Evolutionary conservation across 2,797 vertebrate species (phyloP), one percentile per base, ranked within the genome.

Genomic region (Siniperca scherzeri): DNA sequence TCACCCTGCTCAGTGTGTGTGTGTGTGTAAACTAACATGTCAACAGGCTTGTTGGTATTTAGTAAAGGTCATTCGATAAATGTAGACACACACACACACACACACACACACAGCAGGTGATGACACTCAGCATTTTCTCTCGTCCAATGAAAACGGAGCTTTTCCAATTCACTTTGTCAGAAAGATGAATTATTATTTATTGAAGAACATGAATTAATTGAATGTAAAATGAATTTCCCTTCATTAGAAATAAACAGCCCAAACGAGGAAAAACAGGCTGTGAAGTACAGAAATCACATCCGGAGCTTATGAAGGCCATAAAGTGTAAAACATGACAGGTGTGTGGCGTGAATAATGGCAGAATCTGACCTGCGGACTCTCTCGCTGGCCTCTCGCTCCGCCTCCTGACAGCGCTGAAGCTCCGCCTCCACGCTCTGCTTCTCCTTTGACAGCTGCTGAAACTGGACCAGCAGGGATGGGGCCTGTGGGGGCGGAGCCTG

Each of bases 361-460:
- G n/a, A 65, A 30, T 19, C 82, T 80, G 1, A 92, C 98, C 96
- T 98, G 71, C 95, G 95, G 82, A 96, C 94, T 92, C 96, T 97
- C 83, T 98, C 96, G 3, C 70, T 94, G 87, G 97, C 96, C 25
- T 97, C 96, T 44, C 40, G 95, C 27, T 94, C 96, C 46, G 94
- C 92, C 84, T 96, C 95, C 72, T 93, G 84, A 25, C 96, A 94
- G 50, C 79, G 93, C 22, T 93, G 95, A 27, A 99, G 97, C 90
- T 97, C 96, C 76, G 85, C 88, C 79, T 97, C 94, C 4, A 95
- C 60, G 30, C 87, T 90, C 79, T 94, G 91, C 82, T 95, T 96
- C 52, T 98, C 96, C 22, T 91, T 88, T 0, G 89, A 93, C 68
- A 96, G 89, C 88, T 96, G 95, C 87, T 96, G 96, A 75, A 99